Base-by-base conservation (phyloP, 1,140 invertebrate genomes). In the Cecropterus lyciades region DNA sequence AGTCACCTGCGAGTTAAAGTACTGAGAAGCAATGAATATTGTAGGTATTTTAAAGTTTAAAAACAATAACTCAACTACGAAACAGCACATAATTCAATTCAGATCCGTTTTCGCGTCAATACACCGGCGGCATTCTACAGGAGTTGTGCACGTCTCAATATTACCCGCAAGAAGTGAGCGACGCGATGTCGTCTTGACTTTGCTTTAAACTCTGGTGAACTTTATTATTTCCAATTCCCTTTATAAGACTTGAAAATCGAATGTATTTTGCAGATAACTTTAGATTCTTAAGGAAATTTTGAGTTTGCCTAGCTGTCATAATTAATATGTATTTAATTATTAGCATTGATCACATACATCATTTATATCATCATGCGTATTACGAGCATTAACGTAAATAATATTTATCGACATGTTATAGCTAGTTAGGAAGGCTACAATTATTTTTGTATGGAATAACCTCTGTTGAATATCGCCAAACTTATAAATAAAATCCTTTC, bases 81-180 rank as follows among this genome's bases (percentile, higher is more conserved):
- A 15, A 52, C 24, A 33, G 24, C 24, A 30, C 7, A 33, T 7
- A 52, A 30, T 52, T 52, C 27, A 52, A 11, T 8, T 52, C 13
- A 14, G 1, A 13, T 15, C 15, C 8, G 14, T 30, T 52, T 52
- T 52, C 24, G 49, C 49, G 49, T 10, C 27, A 52, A 30, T 16
- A 33, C 49, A 52, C 49, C 3, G 20, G 49, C 2, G 30, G 13
- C 8, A 33, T 16, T 52, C 5, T 52, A 43, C 15, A 48, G 65
- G 56, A 67, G 62, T 67, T 67, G 46, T 46, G 49, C 49, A 56
- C 65, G 63, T 78, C 68, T 81, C 72, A 75, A 79, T 77, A 77
- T 79, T 69, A 69, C 30, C 27, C 24, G 51, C 57, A 64, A 51
- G 42, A 73, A 70, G 59, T 60, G 73, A 72, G 67, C 71, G 69